Evolutionary conservation across 2,797 vertebrate genomes (phyloP), one percentile per base, ranked within the genome.

Genomic region (Masticophis lateralis): DNA sequence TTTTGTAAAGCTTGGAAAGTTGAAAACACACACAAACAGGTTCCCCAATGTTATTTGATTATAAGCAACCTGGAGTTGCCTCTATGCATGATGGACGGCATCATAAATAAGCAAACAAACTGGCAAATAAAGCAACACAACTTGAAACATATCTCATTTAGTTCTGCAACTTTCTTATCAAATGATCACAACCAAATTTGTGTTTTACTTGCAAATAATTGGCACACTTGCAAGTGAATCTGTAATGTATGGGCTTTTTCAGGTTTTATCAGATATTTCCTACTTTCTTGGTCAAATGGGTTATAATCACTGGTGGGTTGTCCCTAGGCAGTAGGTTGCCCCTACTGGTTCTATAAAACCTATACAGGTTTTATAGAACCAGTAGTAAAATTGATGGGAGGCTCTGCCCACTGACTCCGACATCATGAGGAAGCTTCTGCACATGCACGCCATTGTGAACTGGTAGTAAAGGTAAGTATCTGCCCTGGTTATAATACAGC

Each of bases 101-200:
- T 28, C 27, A 28, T 28, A n/a, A n/a, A 66, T 12, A 66, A n/a
- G 11, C 2, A 63, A 27, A 27, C 9, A 61, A 27, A 61, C 2
- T 1, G 6, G 22, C 0, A 28, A 28, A 63, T 12, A 28, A 28
- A 28, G 7, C 22, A 60, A 60, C 27, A 63, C 95, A 63, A 95
- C 94, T 94, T 92, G 95, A 95, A 95, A 94, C 86, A 94, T 94
- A 94, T 3, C 2, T 88, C 86, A 87, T 94, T 51, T 90, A 94
- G 94, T 95, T 95, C 94, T 94, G 56, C 25, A 66, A 96, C 88
- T 90, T 95, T 94, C 92, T 91, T 96, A 95, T 92, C 95, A 95
- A 96, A 94, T 94, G 32, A 43, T 92, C 94, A 94, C 96, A 96
- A 95, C 95, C 95, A 91, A 93, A 95, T 94, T 93, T 95, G 87